Percentiles rank a stretch among this genome's conserved stretches.
Evolutionary conservation across 2,113 vertebrate species (phyloP).

Genomic region (Anolis carolinensis): DNA sequence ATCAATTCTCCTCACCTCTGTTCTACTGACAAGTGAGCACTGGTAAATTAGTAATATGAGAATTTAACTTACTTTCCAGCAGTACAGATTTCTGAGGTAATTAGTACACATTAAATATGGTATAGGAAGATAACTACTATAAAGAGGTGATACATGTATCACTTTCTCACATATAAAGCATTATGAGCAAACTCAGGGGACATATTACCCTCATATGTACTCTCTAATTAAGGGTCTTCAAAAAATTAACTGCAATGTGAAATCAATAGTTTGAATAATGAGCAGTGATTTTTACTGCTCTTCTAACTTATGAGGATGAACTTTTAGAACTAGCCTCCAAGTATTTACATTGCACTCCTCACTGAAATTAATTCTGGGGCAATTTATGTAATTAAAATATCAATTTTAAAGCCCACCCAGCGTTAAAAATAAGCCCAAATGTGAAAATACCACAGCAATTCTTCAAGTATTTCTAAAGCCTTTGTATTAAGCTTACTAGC

Average conservation of each 20-base stretch:
- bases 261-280: constrained; percentile 37
- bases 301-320: neutral
- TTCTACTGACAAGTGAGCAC: neutral
- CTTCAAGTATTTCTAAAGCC: too few species aligned
- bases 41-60: neutral
- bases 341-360: neutral
- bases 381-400: neutral
- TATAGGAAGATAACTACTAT: neutral
- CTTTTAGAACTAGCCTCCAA: constrained; percentile 10
- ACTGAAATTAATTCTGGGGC: neutral
- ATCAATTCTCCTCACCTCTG: neutral
- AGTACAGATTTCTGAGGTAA: constrained; percentile 45
- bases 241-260: constrained; percentile 11
- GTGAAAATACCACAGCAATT: neutral
- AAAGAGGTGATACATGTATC: constrained; percentile 28
- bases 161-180: fast-evolving
- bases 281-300: constrained; percentile 12
- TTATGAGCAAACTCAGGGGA: neutral
- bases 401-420: too few species aligned
- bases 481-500: too few species aligned
- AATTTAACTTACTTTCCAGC: constrained; percentile 34
- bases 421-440: neutral
- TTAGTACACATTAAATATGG: constrained; percentile 10
- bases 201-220: constrained; percentile 16
- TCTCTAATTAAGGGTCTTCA: constrained; percentile 15